Evolutionary conservation across 2,888 invertebrate genomes (phyloP).

Genomic region (Keiferia lycopersicella): DNA sequence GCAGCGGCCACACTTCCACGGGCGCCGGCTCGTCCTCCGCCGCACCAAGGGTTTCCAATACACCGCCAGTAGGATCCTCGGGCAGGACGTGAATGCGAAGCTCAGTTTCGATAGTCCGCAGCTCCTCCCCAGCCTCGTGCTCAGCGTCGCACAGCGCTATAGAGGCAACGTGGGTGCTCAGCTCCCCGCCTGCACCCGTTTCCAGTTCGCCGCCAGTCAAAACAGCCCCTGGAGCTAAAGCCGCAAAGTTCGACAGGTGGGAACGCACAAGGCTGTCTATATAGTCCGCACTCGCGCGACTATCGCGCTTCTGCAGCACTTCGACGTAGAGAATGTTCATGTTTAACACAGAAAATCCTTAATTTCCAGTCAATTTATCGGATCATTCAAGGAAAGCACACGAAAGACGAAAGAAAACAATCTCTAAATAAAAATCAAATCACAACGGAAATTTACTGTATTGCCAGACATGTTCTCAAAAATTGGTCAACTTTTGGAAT

Average conservation of each 20-base stretch:
- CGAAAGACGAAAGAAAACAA: too few relatives aligned
- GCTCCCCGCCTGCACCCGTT: background rate
- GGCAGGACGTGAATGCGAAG: slow-evolving; percentile 1
- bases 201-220: slow-evolving; percentile 17
- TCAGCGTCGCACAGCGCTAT: slow-evolving; percentile 19
- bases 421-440: too few relatives aligned
- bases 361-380: too few relatives aligned
- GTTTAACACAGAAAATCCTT: background rate
- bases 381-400: too few relatives aligned
- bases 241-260: background rate
- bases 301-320: slow-evolving; percentile 22
- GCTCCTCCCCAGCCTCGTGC: slow-evolving; percentile 15
- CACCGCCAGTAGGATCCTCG: slow-evolving; percentile 5
- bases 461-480: too few relatives aligned
- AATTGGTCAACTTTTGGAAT: too few relatives aligned
- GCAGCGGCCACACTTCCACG: slow-evolving; percentile 25
- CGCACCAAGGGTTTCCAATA: background rate
- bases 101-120: slow-evolving; percentile 2
- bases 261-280: slow-evolving; percentile 13
- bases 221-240: slow-evolving; percentile 13
- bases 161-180: slow-evolving; percentile 10
- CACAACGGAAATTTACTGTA: too few relatives aligned
- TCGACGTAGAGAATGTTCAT: slow-evolving; percentile 23
- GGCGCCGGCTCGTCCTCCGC: slow-evolving; percentile 19
- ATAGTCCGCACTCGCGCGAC: slow-evolving; percentile 6